These are phyloP conservation scores for Fragum whitleyi DNA, from an alignment of 2,888 invertebrate species.

Conservation along the genomic window DNA sequence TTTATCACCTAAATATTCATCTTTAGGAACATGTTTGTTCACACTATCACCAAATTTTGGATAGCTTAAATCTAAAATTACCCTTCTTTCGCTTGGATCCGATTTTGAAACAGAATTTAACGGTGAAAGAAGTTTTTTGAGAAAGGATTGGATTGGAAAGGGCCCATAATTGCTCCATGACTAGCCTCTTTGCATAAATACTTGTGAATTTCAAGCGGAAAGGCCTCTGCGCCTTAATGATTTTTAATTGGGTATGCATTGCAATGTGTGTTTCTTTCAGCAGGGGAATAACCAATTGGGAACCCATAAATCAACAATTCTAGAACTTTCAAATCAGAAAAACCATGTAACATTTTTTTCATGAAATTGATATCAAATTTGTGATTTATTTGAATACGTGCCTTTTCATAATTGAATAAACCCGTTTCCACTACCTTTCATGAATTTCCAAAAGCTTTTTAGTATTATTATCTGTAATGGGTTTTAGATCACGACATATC, in stretches of 20 bases:
- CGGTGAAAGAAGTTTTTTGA: background rate
- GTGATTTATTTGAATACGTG: background rate
- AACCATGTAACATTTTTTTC: slow-evolving; percentile 10
- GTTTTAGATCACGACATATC: background rate
- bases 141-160: slow-evolving; percentile 17
- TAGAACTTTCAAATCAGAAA: background rate
- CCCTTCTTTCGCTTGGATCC: slow-evolving; percentile 11
- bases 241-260: background rate
- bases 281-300: slow-evolving; percentile 1
- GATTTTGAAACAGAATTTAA: slow-evolving; percentile 26
- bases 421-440: background rate
- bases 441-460: background rate
- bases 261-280: background rate
- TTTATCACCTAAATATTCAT: slow-evolving; percentile 14
- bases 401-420: background rate
- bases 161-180: slow-evolving; percentile 11
- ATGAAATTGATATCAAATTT: slow-evolving; percentile 1
- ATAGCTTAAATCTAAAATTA: slow-evolving; percentile 20
- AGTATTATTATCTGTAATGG: background rate
- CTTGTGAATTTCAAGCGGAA: background rate
- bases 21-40: slow-evolving; percentile 14
- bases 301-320: slow-evolving; percentile 29
- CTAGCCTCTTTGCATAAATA: background rate
- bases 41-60: background rate
- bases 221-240: background rate